These are phyloP conservation scores for Spodoptera frugiperda DNA, from an alignment of 1,140 invertebrate species.

Conservation along the genomic window DNA sequence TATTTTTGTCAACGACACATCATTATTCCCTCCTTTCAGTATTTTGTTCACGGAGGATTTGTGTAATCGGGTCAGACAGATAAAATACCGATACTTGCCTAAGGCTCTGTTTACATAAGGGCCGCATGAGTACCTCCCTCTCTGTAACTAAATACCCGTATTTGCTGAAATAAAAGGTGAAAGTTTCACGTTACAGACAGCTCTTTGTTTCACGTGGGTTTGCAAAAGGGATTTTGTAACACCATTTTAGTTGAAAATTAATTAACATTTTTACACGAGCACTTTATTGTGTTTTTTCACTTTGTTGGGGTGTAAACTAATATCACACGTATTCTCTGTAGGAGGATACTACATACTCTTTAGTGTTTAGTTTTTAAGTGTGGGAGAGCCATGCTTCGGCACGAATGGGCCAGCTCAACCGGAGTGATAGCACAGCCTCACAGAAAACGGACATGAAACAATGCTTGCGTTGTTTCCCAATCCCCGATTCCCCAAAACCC, in stretches of 20 bases:
- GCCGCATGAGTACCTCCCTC: not conserved
- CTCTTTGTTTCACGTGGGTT: slow-evolving; percentile 15
- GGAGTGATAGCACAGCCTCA: too few relatives aligned
- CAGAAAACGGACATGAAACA: too few relatives aligned
- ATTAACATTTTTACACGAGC: too few relatives aligned
- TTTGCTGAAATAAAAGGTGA: slow-evolving; percentile 28
- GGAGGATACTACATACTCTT: too few relatives aligned
- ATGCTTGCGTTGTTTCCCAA: too few relatives aligned
- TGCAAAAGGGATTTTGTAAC: not conserved
- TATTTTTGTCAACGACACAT: not conserved
- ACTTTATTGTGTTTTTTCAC: too few relatives aligned
- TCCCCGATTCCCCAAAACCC: too few relatives aligned
- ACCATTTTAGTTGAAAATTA: not conserved
- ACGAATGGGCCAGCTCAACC: too few relatives aligned
- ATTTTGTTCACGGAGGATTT: slow-evolving; percentile 28
- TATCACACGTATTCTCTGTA: too few relatives aligned
- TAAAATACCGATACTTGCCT: slow-evolving; percentile 21
- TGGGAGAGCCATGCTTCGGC: too few relatives aligned
- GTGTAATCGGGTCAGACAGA: slow-evolving; percentile 34
- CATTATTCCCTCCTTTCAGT: slow-evolving; percentile 17
- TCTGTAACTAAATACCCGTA: slow-evolving; percentile 26
- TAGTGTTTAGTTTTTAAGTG: too few relatives aligned
- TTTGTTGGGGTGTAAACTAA: too few relatives aligned
- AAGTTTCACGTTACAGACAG: slow-evolving; percentile 17
- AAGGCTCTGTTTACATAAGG: slow-evolving; percentile 17